phyloP scores from a whole-genome alignment of 1,140 invertebrate species.

The Dreissena rostriformis region DNA sequence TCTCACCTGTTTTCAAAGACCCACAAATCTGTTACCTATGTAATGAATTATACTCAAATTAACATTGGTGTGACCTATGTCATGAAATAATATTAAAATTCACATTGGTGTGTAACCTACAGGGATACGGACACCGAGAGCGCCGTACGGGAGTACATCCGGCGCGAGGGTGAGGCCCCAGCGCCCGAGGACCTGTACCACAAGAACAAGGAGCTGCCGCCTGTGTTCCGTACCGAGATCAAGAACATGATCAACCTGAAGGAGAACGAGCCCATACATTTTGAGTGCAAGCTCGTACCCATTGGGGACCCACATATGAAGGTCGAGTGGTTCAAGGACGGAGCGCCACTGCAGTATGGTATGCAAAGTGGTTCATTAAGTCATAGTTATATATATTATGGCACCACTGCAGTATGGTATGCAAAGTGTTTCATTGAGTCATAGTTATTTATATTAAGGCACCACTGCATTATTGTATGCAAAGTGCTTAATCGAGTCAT shows the following conservation, averaged over 20 bases:
- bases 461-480: too few relatives aligned
- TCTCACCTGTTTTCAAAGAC: too few relatives aligned
- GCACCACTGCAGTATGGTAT: too few relatives aligned
- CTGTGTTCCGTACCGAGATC: constrained; percentile 96
- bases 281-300: constrained; percentile 98
- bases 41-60: too few relatives aligned
- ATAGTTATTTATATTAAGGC: too few relatives aligned
- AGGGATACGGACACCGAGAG: constrained; percentile 70
- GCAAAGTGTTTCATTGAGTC: too few relatives aligned
- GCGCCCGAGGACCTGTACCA: constrained; percentile 77
- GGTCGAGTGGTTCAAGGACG: constrained; percentile 99
- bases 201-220: constrained; percentile 83
- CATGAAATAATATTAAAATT: too few relatives aligned
- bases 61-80: too few relatives aligned
- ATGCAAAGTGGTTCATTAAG: constrained; percentile 62
- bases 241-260: constrained; percentile 93
- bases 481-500: too few relatives aligned
- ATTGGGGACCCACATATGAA: constrained; percentile 98
- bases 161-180: constrained; percentile 73
- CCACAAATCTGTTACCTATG: too few relatives aligned
- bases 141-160: constrained; percentile 73
- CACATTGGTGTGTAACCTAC: constrained; percentile 12
- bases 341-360: constrained; percentile 95
- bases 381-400: too few relatives aligned
- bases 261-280: constrained; percentile 96